Evolutionary conservation across 2,888 invertebrate genomes (phyloP), one percentile per base, ranked within the genome.

Genomic region (Bellardia pandia): DNA sequence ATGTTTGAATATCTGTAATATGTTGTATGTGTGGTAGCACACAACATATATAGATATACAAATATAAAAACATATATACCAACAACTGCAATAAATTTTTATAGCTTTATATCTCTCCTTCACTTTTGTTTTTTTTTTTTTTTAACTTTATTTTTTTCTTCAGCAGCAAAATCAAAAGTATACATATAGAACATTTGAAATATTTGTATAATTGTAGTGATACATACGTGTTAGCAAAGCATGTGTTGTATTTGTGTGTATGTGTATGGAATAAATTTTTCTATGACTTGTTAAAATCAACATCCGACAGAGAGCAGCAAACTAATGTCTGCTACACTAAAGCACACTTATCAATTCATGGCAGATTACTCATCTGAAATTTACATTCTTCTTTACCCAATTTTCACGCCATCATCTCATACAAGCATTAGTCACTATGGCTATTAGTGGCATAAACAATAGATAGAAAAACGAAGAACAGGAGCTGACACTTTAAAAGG

Each of bases 311-410:
- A 48, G 23, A 33, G 8, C 14, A 56, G 23, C 0, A 62, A 60
- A 30, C 23, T 33, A 62, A 53, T 64, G 64, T 72, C 62, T 64
- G 23, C 64, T 53, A n/a, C 30, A 77, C 56, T 72, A 30, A 45
- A 68, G 42, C 37, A 71, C 82, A 76, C 82, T 76, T 69, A 76
- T 76, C 76, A 72, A 71, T 77, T 62, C 64, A 62, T 48, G 16
- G 64, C 64, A 64, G 72, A 78, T 72, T 78, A 84, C 66, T 66
- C 72, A 84, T 78, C 72, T 37, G n/a, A 71, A 79, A 60, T 79
- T 71, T 79, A 37, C 60, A 71, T 79, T 71, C 13, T 51, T 37
- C 79, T 79, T 71, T 60, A 13, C 2, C 8, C 23, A 79, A 51
- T 69, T 56, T 78, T 58, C 58, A 69, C 58, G 37, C 58, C 45